Conservation (phyloP, 2,113 vertebrate species). For the Leucopternis melanops region DNA sequence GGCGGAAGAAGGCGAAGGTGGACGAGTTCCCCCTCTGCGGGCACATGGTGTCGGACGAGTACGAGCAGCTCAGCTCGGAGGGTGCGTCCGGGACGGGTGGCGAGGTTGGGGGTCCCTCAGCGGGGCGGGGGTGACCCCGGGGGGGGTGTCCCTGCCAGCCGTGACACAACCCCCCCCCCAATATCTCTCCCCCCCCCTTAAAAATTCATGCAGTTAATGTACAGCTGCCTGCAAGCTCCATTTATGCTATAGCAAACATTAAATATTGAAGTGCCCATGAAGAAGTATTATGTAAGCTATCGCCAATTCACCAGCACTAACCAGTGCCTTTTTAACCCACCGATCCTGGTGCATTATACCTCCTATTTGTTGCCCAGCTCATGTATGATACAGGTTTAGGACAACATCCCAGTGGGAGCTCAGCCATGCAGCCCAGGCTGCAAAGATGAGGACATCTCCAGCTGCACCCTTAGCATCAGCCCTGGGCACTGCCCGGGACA, state of each 20-base stretch:
- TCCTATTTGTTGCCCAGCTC: background rate
- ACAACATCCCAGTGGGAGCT: background rate
- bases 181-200: background rate
- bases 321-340: background rate
- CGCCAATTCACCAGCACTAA: background rate
- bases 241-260: slow-evolving; percentile 26
- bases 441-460: background rate
- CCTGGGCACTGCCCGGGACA: background rate
- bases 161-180: too few species aligned
- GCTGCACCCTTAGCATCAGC: background rate
- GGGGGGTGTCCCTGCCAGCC: too few species aligned
- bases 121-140: too few species aligned
- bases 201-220: slow-evolving; percentile 12
- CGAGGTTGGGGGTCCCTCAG: too few species aligned
- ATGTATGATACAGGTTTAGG: fast-evolving
- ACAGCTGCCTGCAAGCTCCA: background rate
- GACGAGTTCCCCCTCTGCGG: too few species aligned
- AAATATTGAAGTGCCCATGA: slow-evolving; percentile 22
- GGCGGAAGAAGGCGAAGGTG: too few species aligned
- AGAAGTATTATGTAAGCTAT: background rate
- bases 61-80: too few species aligned
- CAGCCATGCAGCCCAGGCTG: background rate
- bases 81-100: too few species aligned
- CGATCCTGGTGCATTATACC: background rate
- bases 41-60: too few species aligned